A percentile compares a stretch with the other conserved stretches of the same genome.
These are phyloP conservation scores for Morus bassanus DNA, from an alignment of 2,797 vertebrate genomes.

Conservation along the genomic window DNA sequence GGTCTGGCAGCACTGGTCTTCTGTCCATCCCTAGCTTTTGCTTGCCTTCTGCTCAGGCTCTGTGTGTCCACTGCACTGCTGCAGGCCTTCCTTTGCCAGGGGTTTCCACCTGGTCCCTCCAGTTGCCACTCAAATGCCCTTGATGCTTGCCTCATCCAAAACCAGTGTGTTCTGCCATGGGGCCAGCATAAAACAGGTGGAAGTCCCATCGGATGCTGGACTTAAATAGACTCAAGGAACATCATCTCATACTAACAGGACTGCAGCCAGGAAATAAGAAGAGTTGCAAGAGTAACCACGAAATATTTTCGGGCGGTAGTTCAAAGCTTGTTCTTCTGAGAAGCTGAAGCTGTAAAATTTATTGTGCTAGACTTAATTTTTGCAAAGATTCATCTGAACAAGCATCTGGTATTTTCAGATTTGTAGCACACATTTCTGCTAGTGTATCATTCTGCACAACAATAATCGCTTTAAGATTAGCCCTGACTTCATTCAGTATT, in stretches of 20 bases:
- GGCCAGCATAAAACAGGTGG: conserved; percentile 21
- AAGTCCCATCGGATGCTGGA: not conserved
- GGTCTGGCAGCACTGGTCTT: not conserved
- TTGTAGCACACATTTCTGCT: not conserved
- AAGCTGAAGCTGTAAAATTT: not conserved
- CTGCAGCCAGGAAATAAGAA: conserved; percentile 40
- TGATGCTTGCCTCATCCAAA: not conserved
- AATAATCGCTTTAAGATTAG: not conserved
- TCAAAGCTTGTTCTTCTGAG: not conserved
- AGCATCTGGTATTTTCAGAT: not conserved
- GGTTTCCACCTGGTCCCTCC: conserved; percentile 1
- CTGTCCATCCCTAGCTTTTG: not conserved
- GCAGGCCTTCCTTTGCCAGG: not conserved
- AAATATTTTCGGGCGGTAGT: not conserved
- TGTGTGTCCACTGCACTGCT: fast-evolving
- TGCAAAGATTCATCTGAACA: not conserved
- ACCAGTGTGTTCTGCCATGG: not conserved
- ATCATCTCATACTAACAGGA: not conserved
- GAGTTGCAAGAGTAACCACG: not conserved
- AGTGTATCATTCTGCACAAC: not conserved
- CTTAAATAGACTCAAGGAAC: not conserved
- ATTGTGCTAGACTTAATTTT: not conserved
- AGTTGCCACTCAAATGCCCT: conserved; percentile 6
- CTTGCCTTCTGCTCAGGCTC: conserved; percentile 12
- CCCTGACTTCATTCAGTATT: not conserved